Percentiles rank a stretch among this genome's conserved stretches.
Conservation (phyloP, 2,888 invertebrate species). For the Coelinius sp. region DNA sequence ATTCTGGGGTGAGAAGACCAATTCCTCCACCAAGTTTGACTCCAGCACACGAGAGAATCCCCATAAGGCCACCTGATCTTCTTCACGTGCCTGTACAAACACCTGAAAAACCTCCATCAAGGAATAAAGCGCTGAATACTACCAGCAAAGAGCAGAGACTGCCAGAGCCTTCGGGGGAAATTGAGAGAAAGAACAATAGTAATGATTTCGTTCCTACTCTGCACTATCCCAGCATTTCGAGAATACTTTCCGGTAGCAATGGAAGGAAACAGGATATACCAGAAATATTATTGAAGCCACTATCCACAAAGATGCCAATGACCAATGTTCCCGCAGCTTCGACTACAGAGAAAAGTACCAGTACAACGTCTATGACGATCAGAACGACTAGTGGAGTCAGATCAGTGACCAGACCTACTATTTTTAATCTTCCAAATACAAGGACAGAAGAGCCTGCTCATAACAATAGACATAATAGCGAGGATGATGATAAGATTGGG, state of each 20-base stretch:
- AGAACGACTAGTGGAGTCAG: conserved; percentile 41
- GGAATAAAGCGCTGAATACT: conserved; percentile 59
- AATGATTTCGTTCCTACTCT: conserved; percentile 80
- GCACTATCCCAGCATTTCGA: conserved; percentile 86
- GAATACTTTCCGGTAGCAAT: conserved; percentile 89
- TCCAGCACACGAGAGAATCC: conserved; percentile 87
- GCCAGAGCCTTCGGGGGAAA: conserved; percentile 49
- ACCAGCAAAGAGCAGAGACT: conserved; percentile 57
- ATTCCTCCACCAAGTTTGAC: conserved; percentile 88
- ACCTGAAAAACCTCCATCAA: conserved; percentile 54
- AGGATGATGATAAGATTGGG: conserved; percentile 61
- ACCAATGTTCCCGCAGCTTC: conserved; percentile 71
- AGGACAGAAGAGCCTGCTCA: conserved; percentile 61
- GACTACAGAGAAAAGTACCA: conserved; percentile 54
- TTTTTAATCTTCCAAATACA: conserved; percentile 65
- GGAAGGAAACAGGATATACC: conserved; percentile 87
- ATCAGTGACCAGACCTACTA: conserved; percentile 63
- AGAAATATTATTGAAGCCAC: conserved; percentile 77
- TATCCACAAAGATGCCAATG: conserved; percentile 63
- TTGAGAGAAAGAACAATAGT: conserved; percentile 64
- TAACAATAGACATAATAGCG: conserved; percentile 52
- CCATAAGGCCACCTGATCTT: conserved; percentile 80
- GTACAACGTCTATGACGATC: conserved; percentile 52
- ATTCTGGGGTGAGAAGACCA: conserved; percentile 74
- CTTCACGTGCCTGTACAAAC: conserved; percentile 62